Percentiles rank a stretch among this genome's conserved stretches.
These are phyloP conservation scores for Ectemnius cavifrons DNA, from an alignment of 2,888 invertebrate species.

Conservation along the genomic window DNA sequence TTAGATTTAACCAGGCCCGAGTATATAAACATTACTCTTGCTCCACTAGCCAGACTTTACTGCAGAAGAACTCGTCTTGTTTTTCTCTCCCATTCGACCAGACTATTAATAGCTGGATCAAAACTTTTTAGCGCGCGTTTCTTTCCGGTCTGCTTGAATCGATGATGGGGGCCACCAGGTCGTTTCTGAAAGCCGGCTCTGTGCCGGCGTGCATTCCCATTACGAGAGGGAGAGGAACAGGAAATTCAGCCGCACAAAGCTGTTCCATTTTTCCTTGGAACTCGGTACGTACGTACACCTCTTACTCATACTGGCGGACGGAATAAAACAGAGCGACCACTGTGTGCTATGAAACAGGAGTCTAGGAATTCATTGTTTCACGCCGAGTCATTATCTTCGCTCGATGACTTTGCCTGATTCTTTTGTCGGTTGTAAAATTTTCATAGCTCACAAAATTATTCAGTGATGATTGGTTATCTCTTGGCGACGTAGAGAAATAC, in stretches of 20 bases:
- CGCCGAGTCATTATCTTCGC: neutral
- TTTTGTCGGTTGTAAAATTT: too few relatives aligned
- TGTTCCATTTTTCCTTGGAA: too few relatives aligned
- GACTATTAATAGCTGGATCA: slow-evolving; percentile 6
- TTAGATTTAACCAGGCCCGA: too few relatives aligned
- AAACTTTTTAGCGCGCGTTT: slow-evolving; percentile 9
- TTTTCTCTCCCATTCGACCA: too few relatives aligned
- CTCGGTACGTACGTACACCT: neutral
- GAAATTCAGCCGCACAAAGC: neutral
- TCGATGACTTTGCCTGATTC: neutral
- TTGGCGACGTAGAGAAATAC: too few relatives aligned
- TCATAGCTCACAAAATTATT: too few relatives aligned
- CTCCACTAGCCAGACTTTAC: too few relatives aligned
- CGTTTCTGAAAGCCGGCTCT: neutral
- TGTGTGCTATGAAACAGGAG: too few relatives aligned
- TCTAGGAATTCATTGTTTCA: neutral
- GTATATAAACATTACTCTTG: too few relatives aligned
- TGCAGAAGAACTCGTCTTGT: too few relatives aligned
- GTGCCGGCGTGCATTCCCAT: slow-evolving; percentile 5
- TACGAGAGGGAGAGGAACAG: neutral
- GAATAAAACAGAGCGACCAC: too few relatives aligned
- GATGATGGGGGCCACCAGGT: neutral
- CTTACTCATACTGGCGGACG: neutral
- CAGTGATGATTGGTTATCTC: too few relatives aligned
- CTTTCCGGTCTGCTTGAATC: slow-evolving; percentile 16